Percentiles rank a stretch among this genome's conserved stretches.
Evolutionary conservation across 2,888 invertebrate species (phyloP).

Genomic region (Polietes domitor): DNA sequence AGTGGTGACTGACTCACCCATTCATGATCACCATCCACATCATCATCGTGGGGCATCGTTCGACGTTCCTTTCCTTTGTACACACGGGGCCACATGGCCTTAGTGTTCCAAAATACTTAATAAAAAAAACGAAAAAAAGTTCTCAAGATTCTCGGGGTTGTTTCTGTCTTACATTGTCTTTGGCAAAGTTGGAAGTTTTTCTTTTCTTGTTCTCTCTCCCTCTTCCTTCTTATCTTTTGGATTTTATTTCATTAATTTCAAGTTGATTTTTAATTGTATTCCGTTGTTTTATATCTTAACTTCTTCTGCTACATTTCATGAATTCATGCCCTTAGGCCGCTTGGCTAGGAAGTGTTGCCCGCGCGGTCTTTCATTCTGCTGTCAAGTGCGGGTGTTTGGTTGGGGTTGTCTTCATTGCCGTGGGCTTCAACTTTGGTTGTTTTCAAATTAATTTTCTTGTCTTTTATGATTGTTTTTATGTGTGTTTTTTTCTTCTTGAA

Average conservation of each 20-base stretch:
- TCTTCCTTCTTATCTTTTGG: slow-evolving; percentile 12
- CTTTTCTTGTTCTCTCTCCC: not conserved
- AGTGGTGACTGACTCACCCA: slow-evolving; percentile 31
- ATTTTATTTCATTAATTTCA: slow-evolving; percentile 13
- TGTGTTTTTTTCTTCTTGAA: not conserved
- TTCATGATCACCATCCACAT: not conserved
- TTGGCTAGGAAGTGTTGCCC: not conserved
- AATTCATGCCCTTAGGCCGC: slow-evolving; percentile 23
- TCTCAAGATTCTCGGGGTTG: slow-evolving; percentile 36
- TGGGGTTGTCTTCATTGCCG: not conserved
- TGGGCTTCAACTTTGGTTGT: not conserved
- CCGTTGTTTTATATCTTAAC: not conserved
- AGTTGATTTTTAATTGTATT: slow-evolving; percentile 2
- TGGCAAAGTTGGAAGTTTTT: not conserved
- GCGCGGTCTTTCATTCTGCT: too few relatives aligned
- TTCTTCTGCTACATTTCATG: not conserved
- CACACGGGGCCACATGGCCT: not conserved
- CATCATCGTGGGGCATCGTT: not conserved
- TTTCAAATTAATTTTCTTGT: slow-evolving; percentile 35
- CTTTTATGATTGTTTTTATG: not conserved
- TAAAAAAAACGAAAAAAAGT: slow-evolving; percentile 14
- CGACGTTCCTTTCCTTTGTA: not conserved
- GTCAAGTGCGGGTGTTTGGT: slow-evolving; percentile 30
- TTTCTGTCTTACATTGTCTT: not conserved
- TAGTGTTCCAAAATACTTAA: not conserved